These are phyloP conservation scores for Callosobruchus maculatus DNA, from an alignment of 2,888 invertebrate species.

Conservation along the genomic window DNA sequence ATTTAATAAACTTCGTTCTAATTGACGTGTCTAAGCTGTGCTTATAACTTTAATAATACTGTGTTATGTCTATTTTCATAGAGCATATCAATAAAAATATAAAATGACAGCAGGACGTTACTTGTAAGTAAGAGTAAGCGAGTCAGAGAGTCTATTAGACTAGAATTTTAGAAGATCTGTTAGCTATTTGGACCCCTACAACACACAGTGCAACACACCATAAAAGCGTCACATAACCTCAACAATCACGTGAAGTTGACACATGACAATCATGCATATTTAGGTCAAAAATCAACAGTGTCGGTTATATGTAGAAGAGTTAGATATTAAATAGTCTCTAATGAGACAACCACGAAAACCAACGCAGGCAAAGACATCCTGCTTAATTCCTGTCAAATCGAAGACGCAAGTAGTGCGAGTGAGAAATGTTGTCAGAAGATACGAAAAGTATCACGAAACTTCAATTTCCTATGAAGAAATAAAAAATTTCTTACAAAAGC, in stretches of 20 bases:
- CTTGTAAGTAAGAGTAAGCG: too few species aligned
- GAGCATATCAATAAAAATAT: too few species aligned
- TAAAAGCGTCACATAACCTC: too few species aligned
- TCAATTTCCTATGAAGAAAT: constrained; percentile 29
- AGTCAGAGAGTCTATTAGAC: too few species aligned
- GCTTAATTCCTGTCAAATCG: neutral
- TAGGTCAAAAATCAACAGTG: neutral
- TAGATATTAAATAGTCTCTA: neutral
- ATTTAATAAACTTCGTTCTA: too few species aligned
- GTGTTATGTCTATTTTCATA: too few species aligned
- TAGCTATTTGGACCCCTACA: too few species aligned
- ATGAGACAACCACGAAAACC: neutral
- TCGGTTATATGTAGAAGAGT: neutral
- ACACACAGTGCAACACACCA: too few species aligned
- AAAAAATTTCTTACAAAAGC: constrained; percentile 20
- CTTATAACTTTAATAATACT: too few species aligned
- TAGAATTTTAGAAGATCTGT: too few species aligned
- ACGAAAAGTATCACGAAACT: constrained; percentile 27
- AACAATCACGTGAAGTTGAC: neutral
- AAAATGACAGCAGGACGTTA: too few species aligned
- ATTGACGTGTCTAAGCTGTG: too few species aligned
- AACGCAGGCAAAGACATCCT: neutral
- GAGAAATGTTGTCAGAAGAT: constrained; percentile 3
- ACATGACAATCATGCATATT: neutral
- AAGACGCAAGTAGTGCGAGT: constrained; percentile 2